Base-by-base conservation (phyloP, 1,140 invertebrate species). In the Megalopta genalis region DNA sequence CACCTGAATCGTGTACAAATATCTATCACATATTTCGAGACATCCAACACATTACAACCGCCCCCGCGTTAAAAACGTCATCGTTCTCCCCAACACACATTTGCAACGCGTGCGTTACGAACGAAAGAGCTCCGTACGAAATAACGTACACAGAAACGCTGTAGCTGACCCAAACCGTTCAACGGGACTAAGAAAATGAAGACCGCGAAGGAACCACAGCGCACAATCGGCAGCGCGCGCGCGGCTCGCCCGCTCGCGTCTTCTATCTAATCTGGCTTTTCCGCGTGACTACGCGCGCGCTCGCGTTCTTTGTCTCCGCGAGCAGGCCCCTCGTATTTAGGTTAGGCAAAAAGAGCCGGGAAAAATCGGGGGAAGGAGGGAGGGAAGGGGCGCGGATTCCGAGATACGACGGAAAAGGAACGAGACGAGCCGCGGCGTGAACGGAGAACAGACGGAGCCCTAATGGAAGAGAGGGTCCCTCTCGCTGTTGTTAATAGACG, bases 401-500 rank as follows among this genome's bases (percentile, higher is more conserved):
- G 27, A 23, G 32, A 18, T 21, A 21, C 2, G 54, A 57, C 54
- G n/a, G n/a, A n/a, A 46, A 23, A 7, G 54, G n/a, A 39, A 46
- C 23, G 60, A 0, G 8, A 32, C 32, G 32, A 32, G 32, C 32
- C 18, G 18, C 18, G 54, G 18, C 18, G 54, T 9, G 21, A 54
- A 46, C 54, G 54, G 8, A 0, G 4, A 52, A 66, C 39, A 49
- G 57, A 74, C 37, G n/a, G 27, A 52, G 18, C 18, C 18, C 49
- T 52, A 52, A 52, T 52, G 49, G 14, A 52, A 4, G 1, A 5
- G 16, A 5, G 49, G 16, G 14, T 21, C 16, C 16, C 16, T 21
- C 14, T 52, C 16, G 49, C 16, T 0, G 52, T 62, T 84, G 80
- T 81, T 84, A 84, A 84, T 84, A 81, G 82, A 84, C 73, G 72